Base-by-base conservation (phyloP, 2,113 vertebrate genomes). In the Ciconia boyciana region DNA sequence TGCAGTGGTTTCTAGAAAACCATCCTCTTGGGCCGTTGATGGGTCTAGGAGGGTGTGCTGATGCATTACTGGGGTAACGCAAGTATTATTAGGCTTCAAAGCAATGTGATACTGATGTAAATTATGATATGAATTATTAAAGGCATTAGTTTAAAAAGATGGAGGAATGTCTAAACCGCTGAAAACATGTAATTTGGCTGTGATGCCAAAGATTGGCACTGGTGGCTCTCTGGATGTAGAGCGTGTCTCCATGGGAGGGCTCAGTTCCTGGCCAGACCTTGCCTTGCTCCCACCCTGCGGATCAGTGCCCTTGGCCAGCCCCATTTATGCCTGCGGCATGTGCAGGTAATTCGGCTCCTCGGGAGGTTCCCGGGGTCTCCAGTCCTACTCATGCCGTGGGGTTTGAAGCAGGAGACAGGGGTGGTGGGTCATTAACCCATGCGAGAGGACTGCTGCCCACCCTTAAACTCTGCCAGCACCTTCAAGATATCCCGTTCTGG, bases 91-190 rank as follows among this genome's bases (percentile, higher is more conserved):
- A 36, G 82, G n/a, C 88, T 72, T 93, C 66, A 18, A 25, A 77
- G 31, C 44, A 52, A 0, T 1, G 0, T 2, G 1, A 39, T 28
- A 6, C 34, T 43, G 31, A 24, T 61, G 19, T 14, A 26, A 41
- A 26, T 52, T 29, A 26, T 22, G 12, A 36, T 17, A 28, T 3
- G 13, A 70, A 39, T 54, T 49, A 15, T 36, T 25, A 69, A 74
- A 65, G 17, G 46, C 49, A 41, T 81, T 10, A 9, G 17, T 70
- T 80, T 60, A 2, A 52, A 51, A 85, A 52, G 25, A 9, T 34
- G 41, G 13, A 62, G 65, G 29, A 55, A 44, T 28, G 36, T 57
- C 15, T 58, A 6, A 64, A 52, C 8, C 0, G 1, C 83, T 71
- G 57, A 46, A 66, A 57, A 57, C 28, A 6, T 2, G 18, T 31